These are phyloP conservation scores for Speoplatyrhinus poulsoni DNA, from an alignment of 2,113 vertebrate genomes.

Conservation along the genomic window DNA sequence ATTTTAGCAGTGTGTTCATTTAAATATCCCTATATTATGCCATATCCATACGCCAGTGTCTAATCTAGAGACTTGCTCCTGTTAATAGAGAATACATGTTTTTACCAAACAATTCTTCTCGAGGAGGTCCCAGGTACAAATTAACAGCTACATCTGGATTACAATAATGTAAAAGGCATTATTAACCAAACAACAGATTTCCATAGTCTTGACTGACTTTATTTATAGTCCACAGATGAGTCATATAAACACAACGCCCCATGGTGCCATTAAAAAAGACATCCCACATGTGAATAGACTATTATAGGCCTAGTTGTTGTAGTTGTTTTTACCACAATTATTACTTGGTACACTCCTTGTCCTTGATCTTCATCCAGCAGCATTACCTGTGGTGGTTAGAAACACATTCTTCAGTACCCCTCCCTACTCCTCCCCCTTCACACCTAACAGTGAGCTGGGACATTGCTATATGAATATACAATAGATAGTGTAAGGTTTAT, in stretches of 20 bases:
- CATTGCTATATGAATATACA: too few relatives aligned
- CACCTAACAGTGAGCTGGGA: too few relatives aligned
- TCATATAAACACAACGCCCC: not conserved
- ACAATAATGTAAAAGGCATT: not conserved
- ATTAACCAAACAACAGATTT: not conserved
- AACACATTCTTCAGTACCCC: too few relatives aligned
- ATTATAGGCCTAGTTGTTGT: not conserved
- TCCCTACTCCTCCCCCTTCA: too few relatives aligned
- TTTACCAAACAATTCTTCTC: constrained; percentile 7
- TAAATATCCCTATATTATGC: constrained; percentile 30
- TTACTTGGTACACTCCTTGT: too few relatives aligned
- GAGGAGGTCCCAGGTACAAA: constrained; percentile 7
- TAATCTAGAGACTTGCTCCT: constrained; percentile 22
- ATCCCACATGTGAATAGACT: not conserved
- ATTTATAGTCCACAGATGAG: not conserved
- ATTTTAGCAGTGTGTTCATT: constrained; percentile 40
- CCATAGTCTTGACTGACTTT: not conserved
- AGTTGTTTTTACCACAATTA: not conserved
- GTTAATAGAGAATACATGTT: constrained; percentile 1
- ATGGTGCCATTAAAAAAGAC: not conserved
- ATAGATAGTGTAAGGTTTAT: too few relatives aligned
- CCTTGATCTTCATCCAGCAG: too few relatives aligned
- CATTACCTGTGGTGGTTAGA: too few relatives aligned
- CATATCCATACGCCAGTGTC: constrained; percentile 44
- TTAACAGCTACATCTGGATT: not conserved